A percentile compares a stretch with the other conserved stretches of the same genome.
These are phyloP conservation scores for Drosophila paulistorum DNA, from an alignment of 1,140 invertebrate species.

Conservation along the genomic window DNA sequence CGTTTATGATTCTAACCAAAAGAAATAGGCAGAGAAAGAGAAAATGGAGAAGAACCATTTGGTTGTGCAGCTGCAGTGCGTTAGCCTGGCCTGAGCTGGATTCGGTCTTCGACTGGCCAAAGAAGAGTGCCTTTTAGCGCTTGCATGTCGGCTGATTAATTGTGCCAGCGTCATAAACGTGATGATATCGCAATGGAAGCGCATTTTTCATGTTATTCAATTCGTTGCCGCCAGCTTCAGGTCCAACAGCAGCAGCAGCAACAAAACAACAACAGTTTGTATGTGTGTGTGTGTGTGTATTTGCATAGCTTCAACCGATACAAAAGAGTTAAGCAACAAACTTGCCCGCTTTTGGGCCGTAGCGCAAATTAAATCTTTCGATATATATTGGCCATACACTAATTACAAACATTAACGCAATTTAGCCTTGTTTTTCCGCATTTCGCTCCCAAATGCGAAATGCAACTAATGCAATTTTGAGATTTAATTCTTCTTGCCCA, in stretches of 20 bases:
- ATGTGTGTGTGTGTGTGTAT: slow-evolving; percentile 42
- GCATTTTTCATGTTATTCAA: slow-evolving; percentile 81
- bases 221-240: slow-evolving; percentile 69
- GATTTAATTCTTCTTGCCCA: slow-evolving; percentile 73
- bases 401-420: slow-evolving; percentile 77
- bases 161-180: slow-evolving; percentile 82
- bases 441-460: slow-evolving; percentile 19
- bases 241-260: slow-evolving; percentile 24
- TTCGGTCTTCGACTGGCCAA: too few species aligned
- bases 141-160: slow-evolving; percentile 81
- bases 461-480: slow-evolving; percentile 40
- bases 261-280: slow-evolving; percentile 34
- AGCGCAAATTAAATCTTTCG: slow-evolving; percentile 58
- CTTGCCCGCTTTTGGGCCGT: slow-evolving; percentile 57
- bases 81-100: background rate
- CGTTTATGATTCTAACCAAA: slow-evolving; percentile 65
- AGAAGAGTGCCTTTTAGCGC: slow-evolving; percentile 68
- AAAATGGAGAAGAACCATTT: background rate
- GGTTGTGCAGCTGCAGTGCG: slow-evolving; percentile 41
- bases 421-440: slow-evolving; percentile 58
- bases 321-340: slow-evolving; percentile 74
- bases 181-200: slow-evolving; percentile 82
- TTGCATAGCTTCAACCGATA: slow-evolving; percentile 64
- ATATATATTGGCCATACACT: slow-evolving; percentile 75
- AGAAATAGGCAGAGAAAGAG: background rate